A percentile compares a stretch with the other conserved stretches of the same genome.
phyloP scores from a whole-genome alignment of 2,113 vertebrate species.

The Phalacrocorax aristotelis region DNA sequence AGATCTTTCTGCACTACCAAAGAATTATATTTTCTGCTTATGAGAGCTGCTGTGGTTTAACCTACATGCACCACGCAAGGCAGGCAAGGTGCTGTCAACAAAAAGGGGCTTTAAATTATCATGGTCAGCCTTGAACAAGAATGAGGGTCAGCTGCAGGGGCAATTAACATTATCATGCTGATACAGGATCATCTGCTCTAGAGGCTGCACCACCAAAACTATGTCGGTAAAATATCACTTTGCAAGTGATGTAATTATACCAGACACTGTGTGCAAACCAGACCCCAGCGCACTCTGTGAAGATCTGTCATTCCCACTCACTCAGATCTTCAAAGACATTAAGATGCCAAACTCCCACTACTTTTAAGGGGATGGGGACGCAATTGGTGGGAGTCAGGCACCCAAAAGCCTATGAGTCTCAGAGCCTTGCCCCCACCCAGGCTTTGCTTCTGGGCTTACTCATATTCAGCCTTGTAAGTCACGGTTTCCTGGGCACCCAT shows the following conservation, averaged over 20 bases:
- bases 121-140: neutral
- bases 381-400: neutral
- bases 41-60: neutral
- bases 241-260: neutral
- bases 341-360: neutral
- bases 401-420: neutral
- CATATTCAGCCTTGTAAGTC: neutral
- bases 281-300: neutral
- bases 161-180: neutral
- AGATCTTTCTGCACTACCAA: neutral
- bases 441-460: neutral
- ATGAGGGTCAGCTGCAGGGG: neutral
- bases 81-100: neutral
- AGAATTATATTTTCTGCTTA: neutral
- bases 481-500: neutral
- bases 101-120: neutral
- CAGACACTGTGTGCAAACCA: neutral
- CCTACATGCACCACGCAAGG: neutral
- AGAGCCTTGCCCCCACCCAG: neutral
- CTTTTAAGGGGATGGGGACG: neutral
- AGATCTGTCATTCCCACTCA: neutral
- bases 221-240: neutral
- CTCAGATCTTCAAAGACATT: slow-evolving; percentile 10
- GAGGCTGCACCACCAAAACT: neutral
- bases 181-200: neutral